phyloP scores from a whole-genome alignment of 2,797 vertebrate species.

The Pipistrellus pygmaeus region DNA sequence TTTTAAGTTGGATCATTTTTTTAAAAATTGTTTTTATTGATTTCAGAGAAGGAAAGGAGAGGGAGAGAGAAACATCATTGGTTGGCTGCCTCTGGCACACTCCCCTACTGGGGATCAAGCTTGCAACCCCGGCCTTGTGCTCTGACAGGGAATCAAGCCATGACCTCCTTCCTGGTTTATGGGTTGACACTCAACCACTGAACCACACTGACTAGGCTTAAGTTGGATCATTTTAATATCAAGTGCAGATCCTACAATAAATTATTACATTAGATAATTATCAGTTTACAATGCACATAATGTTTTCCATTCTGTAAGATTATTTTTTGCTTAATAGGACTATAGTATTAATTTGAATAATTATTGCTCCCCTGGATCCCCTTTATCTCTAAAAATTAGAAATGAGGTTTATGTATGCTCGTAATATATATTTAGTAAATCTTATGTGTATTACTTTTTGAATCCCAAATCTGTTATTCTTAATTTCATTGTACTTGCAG shows the following conservation, averaged over 20 bases:
- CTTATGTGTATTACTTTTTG: neutral
- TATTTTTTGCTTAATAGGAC: slow-evolving; percentile 7
- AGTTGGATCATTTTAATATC: slow-evolving; percentile 2
- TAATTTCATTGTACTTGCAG: neutral
- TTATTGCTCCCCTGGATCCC: neutral
- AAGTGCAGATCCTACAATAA: neutral
- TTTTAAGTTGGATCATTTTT: slow-evolving; percentile 2
- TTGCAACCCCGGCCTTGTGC: no score
- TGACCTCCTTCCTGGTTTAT: no score
- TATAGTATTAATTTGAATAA: neutral
- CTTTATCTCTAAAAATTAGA: neutral
- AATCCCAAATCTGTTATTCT: neutral
- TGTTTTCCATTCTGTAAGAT: slow-evolving; percentile 15
- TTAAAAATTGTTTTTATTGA: no score
- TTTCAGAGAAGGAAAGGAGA: no score
- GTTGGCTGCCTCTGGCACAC: no score
- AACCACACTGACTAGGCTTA: neutral
- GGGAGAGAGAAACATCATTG: no score
- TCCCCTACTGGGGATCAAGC: no score
- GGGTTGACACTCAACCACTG: no score
- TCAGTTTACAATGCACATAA: neutral
- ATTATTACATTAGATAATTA: slow-evolving; percentile 21
- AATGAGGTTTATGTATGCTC: neutral
- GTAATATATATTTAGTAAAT: neutral
- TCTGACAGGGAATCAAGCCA: no score